phyloP scores from a whole-genome alignment of 37 sponge, comb jelly and placozoan genomes.

The Chondrosia reniformis region DNA sequence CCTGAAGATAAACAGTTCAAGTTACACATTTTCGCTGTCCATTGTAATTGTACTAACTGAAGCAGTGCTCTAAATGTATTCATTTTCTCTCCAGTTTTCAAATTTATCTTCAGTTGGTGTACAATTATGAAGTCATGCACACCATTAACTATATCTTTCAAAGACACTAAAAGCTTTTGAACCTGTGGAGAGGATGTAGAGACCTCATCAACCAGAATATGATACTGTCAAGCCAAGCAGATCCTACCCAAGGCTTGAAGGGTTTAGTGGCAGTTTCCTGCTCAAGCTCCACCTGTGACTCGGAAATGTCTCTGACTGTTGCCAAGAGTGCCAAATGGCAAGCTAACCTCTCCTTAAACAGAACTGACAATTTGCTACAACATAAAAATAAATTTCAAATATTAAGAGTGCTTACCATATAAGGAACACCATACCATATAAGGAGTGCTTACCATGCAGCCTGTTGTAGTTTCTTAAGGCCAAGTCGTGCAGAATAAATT shows the following conservation, averaged over 20 bases:
- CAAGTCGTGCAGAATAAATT: neutral
- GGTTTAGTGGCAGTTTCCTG: neutral
- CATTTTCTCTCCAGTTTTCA: constrained; percentile 13
- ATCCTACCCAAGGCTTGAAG: neutral
- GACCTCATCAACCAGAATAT: neutral
- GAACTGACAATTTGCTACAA: neutral
- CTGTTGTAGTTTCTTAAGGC: constrained; percentile 1
- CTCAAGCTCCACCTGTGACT: neutral
- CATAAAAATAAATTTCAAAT: neutral
- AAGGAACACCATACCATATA: neutral
- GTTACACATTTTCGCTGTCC: neutral
- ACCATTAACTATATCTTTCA: neutral
- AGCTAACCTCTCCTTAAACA: neutral
- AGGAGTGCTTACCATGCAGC: constrained; percentile 5
- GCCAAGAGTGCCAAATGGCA: neutral
- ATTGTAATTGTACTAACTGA: neutral
- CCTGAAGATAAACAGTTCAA: neutral
- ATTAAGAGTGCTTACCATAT: neutral
- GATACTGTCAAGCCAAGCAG: neutral
- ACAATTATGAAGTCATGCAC: neutral
- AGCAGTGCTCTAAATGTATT: neutral
- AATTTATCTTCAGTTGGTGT: too few species aligned
- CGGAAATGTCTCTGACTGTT: neutral
- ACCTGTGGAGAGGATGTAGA: neutral
- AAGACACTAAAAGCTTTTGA: neutral